A percentile compares a stretch with the other conserved stretches of the same genome.
Conservation (phyloP, 2,113 vertebrate species). For the Dipodomys merriami region DNA sequence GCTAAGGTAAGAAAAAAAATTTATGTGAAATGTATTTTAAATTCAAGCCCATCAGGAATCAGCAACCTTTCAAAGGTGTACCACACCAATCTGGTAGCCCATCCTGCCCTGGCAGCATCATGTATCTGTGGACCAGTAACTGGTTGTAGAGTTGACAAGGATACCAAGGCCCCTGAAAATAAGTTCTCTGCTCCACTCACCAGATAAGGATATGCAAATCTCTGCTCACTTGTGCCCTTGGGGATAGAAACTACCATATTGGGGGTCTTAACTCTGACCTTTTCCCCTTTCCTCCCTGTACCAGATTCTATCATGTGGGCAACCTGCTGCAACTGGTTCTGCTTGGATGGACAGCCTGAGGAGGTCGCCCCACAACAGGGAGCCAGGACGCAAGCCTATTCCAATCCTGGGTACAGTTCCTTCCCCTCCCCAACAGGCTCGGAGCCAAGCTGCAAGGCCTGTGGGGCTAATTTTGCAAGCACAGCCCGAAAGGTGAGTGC, state of each 20-base stretch:
- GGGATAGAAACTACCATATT: background rate
- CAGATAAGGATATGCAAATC: background rate
- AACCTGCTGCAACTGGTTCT: conserved; percentile 95
- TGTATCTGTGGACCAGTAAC: background rate
- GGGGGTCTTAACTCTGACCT: conserved; percentile 7
- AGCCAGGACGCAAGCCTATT: conserved; percentile 87
- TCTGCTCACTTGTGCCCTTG: background rate
- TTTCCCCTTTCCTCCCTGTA: background rate
- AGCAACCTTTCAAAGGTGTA: background rate
- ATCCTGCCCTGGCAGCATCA: background rate
- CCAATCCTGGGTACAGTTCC: conserved; percentile 93
- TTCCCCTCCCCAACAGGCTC: conserved; percentile 88
- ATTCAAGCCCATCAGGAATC: background rate
- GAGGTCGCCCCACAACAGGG: conserved; percentile 78
- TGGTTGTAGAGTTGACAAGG: background rate
- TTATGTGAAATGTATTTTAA: conserved; percentile 41
- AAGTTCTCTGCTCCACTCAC: background rate
- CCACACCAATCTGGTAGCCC: rapidly evolving
- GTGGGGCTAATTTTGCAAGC: conserved; percentile 86
- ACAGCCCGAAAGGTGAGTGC: conserved; percentile 89
- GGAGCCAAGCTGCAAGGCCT: conserved; percentile 91
- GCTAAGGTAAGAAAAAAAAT: conserved; percentile 4
- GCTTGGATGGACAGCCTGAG: conserved; percentile 89
- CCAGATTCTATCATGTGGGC: conserved; percentile 92
- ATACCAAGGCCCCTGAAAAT: background rate